Evolutionary conservation across 2,113 vertebrate species (phyloP), one percentile per base, ranked within the genome.

Genomic region (Actenoides hombroni): DNA sequence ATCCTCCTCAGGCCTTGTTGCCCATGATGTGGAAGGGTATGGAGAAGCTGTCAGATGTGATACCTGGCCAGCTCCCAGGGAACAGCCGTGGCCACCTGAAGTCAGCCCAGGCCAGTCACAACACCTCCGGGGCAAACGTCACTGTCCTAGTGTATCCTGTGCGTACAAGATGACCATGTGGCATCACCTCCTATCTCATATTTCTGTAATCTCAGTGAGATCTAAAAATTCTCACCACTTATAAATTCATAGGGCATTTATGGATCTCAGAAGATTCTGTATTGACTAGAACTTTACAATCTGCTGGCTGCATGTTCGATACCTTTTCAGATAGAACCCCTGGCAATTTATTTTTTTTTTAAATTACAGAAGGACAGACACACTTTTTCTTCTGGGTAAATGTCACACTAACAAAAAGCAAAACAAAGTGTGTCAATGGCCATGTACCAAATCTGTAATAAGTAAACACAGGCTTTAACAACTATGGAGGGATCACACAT

Each of bases 1-100:
- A 31, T 60, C 42, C 37, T 77, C 28, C 56, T 94, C 63, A 68
- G 71, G 40, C n/a, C 44, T 56, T 28, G 28, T 61, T 16, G 69
- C 49, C 53, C 31, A 4, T 10, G 9, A 33, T 2, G 8, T 1
- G 0, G 31, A 35, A 61, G 20, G 13, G 19, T 35, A 25, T 12
- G 23, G 84, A 68, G 71, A 61, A 70, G 49, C 39, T 70, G 48
- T 64, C 54, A 69, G 53, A 64, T 54, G 33, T 40, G 71, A 31
- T n/a, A 40, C 24, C 59, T 69, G 71, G 37, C n/a, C 87, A 76
- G 63, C 16, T 61, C 49, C 46, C 54, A n/a, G 44, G 12, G 37
- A 59, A 57, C 39, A 68, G 61, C 74, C 0, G 0, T 26, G 74
- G 48, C 48, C 65, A 49, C 46, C 70, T 42, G 35, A 76, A 75